Percentiles rank a stretch among this genome's conserved stretches.
Conservation (phyloP, 2,888 invertebrate species). For the Hofmannophila pseudospretella region DNA sequence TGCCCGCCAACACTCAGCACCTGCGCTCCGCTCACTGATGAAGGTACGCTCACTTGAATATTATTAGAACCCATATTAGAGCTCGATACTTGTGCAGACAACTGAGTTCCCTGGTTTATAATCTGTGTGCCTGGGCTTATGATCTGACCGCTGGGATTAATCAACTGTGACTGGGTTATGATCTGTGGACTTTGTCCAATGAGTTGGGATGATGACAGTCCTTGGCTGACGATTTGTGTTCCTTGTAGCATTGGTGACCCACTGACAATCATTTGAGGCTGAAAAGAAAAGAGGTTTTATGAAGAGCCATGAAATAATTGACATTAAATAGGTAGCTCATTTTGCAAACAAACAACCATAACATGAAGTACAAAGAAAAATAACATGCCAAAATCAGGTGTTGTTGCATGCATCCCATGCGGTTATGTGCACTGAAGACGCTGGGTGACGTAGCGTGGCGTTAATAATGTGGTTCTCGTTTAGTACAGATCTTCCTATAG, state of each 20-base stretch:
- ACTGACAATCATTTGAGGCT: constrained; percentile 69
- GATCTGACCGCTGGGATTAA: constrained; percentile 51
- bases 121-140: constrained; percentile 66
- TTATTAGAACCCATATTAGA: constrained; percentile 34
- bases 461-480: no score
- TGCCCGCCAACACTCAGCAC: constrained; percentile 61
- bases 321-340: no score
- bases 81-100: constrained; percentile 53
- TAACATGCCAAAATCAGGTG: no score
- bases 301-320: no score
- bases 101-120: constrained; percentile 66
- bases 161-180: constrained; percentile 57
- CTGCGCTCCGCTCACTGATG: constrained; percentile 47
- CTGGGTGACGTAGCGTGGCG: no score
- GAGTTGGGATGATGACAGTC: constrained; percentile 58
- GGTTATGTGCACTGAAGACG: no score
- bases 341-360: no score
- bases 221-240: constrained; percentile 64
- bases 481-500: no score
- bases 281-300: constrained; percentile 31
- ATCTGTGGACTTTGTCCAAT: constrained; percentile 60
- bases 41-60: constrained; percentile 43
- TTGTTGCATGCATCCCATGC: no score
- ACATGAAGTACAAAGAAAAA: no score
- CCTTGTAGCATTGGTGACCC: constrained; percentile 64